Conservation (phyloP, 2,113 vertebrate genomes). For the Triplophysa siluroides region DNA sequence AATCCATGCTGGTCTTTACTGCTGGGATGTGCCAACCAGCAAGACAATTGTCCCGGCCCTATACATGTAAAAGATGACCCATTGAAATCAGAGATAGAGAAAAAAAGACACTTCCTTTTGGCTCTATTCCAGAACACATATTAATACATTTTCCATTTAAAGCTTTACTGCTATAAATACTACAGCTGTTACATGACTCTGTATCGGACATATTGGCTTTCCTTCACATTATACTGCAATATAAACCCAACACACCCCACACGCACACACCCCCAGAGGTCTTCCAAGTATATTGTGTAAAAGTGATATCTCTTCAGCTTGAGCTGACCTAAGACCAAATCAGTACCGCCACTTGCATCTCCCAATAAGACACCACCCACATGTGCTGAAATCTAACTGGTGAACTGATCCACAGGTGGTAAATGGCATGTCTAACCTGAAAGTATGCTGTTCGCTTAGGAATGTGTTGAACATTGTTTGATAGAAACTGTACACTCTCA, state of each 20-base stretch:
- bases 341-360: background rate
- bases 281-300: background rate
- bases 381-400: background rate
- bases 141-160: too few species aligned
- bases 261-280: background rate
- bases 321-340: background rate
- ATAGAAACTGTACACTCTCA: too few species aligned
- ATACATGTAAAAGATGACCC: too few species aligned
- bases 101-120: too few species aligned
- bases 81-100: too few species aligned
- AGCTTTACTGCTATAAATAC: background rate
- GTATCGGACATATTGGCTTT: slow-evolving; percentile 15
- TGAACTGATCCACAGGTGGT: background rate
- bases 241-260: background rate
- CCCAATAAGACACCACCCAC: background rate
- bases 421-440: background rate
- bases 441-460: background rate
- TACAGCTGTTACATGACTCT: background rate
- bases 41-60: too few species aligned
- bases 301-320: background rate
- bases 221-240: background rate
- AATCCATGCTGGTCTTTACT: too few species aligned
- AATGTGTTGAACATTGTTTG: too few species aligned
- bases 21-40: too few species aligned
- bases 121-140: too few species aligned